Conservation (phyloP, 2,888 invertebrate genomes). For the Aphidius colemani region DNA sequence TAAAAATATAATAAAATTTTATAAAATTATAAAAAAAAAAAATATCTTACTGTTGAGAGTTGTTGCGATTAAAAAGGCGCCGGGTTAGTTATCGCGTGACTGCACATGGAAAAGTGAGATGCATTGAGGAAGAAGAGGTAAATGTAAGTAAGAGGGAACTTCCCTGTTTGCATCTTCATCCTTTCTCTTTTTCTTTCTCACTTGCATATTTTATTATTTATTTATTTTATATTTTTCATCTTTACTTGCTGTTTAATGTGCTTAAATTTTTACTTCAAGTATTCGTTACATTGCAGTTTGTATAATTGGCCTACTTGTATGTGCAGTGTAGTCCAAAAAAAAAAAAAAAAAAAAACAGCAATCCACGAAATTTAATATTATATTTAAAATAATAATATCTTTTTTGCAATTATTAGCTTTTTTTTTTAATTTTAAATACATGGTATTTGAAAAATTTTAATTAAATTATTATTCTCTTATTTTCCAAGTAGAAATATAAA, state of each 20-base stretch:
- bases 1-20: no score
- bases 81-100: constrained; percentile 23
- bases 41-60: neutral
- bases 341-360: no score
- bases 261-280: neutral
- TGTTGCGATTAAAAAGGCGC: constrained; percentile 23
- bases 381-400: no score
- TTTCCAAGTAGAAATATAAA: no score
- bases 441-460: no score
- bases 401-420: no score
- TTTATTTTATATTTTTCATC: neutral
- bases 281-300: neutral
- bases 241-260: neutral
- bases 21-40: no score
- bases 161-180: neutral
- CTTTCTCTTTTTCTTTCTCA: neutral
- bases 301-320: no score
- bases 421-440: no score
- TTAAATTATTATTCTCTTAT: no score
- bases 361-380: no score
- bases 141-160: neutral
- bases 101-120: constrained; percentile 22
- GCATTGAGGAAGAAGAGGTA: constrained; percentile 23
- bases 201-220: neutral
- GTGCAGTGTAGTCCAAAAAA: no score